Base-by-base conservation (phyloP, 2,888 invertebrate genomes). In the Melanotus villosus region DNA sequence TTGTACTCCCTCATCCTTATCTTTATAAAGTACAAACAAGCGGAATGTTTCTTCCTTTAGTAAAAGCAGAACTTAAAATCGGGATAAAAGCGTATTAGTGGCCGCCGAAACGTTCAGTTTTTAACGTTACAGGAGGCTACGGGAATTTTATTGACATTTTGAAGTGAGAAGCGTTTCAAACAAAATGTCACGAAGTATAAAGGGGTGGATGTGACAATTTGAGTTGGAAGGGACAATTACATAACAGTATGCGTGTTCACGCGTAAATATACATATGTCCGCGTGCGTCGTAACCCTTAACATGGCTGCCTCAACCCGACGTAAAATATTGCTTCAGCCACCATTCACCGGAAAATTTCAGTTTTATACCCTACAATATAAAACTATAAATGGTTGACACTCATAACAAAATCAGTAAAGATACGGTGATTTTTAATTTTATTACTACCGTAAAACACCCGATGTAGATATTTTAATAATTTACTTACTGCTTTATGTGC, bases 201-300 rank as follows among this genome's bases (percentile, higher is more conserved):
- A 65, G 54, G 69, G 69, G 66, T 41, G 58, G 45, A 60, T 52
- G 62, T 66, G 70, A 66, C 66, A 66, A 66, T 70, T 70, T 62
- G 50, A 70, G 70, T 70, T 65, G 63, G 65, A 16, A 36, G 64
- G 72, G 62, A 72, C 72, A 74, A 75, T 75, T 71, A 71, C 71
- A 73, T 70, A 58, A 65, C 67, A 71, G 63, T 67, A 68, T 74
- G 72, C 71, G 74, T 74, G 73, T 70, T 67, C 74, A 70, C 67
- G 73, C 73, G 74, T 73, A 70, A 71, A 71, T 52, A 60, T 71
- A 73, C 74, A 75, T 72, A 73, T 74, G 68, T 74, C 60, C 58
- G 72, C 57, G 60, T 54, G 67, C 52, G 62, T 64, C 45, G 67
- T 67, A 65, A 62, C 47, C 66, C 54, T 70, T 71, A 72, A 71